These are phyloP conservation scores for Phrynocephalus guinanensis DNA, from an alignment of 2,797 vertebrate species.

Conservation along the genomic window DNA sequence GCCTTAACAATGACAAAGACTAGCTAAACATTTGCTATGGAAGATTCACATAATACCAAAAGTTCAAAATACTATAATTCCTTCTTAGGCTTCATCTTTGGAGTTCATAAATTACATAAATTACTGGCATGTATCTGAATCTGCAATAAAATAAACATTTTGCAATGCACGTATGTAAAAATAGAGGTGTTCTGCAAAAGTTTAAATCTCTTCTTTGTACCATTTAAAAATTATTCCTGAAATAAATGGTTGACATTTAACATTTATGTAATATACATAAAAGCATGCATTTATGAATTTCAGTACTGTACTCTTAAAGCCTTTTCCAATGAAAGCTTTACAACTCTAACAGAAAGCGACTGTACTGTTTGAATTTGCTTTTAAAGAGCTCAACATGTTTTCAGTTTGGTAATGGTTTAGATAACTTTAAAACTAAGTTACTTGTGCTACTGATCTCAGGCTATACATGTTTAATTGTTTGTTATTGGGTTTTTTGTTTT, in stretches of 20 bases:
- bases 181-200: slow-evolving; percentile 57
- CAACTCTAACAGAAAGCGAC: slow-evolving; percentile 51
- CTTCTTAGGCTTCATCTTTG: slow-evolving; percentile 61
- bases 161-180: slow-evolving; percentile 59
- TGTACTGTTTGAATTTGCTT: slow-evolving; percentile 43
- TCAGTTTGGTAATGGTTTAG: slow-evolving; percentile 21
- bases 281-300: slow-evolving; percentile 18
- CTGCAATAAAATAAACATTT: slow-evolving; percentile 56
- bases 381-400: slow-evolving; percentile 34
- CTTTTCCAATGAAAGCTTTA: slow-evolving; percentile 42
- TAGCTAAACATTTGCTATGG: neutral
- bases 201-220: slow-evolving; percentile 52
- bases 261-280: slow-evolving; percentile 25
- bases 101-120: slow-evolving; percentile 67
- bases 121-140: slow-evolving; percentile 56
- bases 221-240: slow-evolving; percentile 33
- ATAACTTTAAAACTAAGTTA: slow-evolving; percentile 31
- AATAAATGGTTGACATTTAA: slow-evolving; percentile 48
- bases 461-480: neutral
- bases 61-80: slow-evolving; percentile 44
- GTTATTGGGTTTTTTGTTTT: too few relatives aligned
- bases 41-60: slow-evolving; percentile 32
- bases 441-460: slow-evolving; percentile 3
- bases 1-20: slow-evolving; percentile 17
- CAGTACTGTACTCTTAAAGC: slow-evolving; percentile 16